Evolutionary conservation across 2,888 invertebrate species (phyloP).

Genomic region (Lamproptera curius): DNA sequence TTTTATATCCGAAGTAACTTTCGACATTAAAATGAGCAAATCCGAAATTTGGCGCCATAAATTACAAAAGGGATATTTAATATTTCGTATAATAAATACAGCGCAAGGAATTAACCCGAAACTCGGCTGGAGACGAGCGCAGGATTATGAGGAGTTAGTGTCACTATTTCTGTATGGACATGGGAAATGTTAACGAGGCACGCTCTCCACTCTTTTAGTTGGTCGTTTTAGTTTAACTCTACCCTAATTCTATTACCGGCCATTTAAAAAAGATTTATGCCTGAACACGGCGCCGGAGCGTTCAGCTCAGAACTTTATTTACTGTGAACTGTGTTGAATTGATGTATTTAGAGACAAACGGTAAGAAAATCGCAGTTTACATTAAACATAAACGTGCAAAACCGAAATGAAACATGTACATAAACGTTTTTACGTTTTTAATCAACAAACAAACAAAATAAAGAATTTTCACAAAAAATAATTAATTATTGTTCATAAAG

Average conservation of each 20-base stretch:
- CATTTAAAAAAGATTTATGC: constrained; percentile 19
- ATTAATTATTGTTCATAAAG: too few relatives aligned
- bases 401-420: too few relatives aligned
- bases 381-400: too few relatives aligned
- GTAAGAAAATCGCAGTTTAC: too few relatives aligned
- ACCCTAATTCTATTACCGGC: constrained; percentile 19
- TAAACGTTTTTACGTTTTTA: too few relatives aligned
- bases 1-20: neutral
- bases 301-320: constrained; percentile 3
- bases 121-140: constrained; percentile 15
- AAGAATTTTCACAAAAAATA: too few relatives aligned
- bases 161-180: constrained; percentile 17
- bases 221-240: constrained; percentile 12
- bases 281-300: constrained; percentile 4
- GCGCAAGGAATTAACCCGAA: constrained; percentile 13
- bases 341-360: too few relatives aligned
- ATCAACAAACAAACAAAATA: too few relatives aligned
- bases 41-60: neutral
- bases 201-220: constrained; percentile 16
- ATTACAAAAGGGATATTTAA: constrained; percentile 1
- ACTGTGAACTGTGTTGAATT: too few relatives aligned
- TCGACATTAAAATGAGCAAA: neutral
- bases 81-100: constrained; percentile 13
- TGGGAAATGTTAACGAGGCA: constrained; percentile 8
- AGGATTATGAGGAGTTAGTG: constrained; percentile 17